A percentile compares a stretch with the other conserved stretches of the same genome.
These are phyloP conservation scores for Poeciliopsis retropinna DNA, from an alignment of 2,113 vertebrate species.

Conservation along the genomic window DNA sequence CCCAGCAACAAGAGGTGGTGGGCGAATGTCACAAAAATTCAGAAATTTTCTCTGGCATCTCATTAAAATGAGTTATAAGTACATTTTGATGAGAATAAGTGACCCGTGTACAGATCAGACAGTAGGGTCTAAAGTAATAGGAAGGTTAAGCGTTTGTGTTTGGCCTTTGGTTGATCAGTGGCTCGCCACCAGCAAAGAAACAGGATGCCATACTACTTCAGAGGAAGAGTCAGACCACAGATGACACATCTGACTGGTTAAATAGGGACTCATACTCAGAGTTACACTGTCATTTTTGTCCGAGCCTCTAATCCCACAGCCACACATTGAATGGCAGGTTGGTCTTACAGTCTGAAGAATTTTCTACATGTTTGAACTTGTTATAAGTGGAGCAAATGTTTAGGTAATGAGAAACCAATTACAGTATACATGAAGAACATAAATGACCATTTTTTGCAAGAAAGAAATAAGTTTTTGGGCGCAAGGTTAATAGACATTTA, in stretches of 20 bases:
- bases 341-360: neutral
- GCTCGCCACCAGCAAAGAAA: slow-evolving; percentile 34
- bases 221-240: slow-evolving; percentile 49
- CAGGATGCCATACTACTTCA: slow-evolving; percentile 31
- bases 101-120: too few species aligned
- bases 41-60: too few species aligned
- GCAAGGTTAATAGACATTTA: too few species aligned
- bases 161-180: slow-evolving; percentile 31
- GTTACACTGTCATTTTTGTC: slow-evolving; percentile 37
- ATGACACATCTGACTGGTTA: slow-evolving; percentile 51
- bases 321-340: slow-evolving; percentile 1
- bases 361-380: neutral
- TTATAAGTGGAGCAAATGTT: neutral
- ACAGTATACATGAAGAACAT: too few species aligned
- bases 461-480: too few species aligned
- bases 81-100: too few species aligned
- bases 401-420: too few species aligned
- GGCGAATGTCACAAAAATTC: too few species aligned
- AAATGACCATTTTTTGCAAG: too few species aligned
- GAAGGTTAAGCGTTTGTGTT: slow-evolving; percentile 19
- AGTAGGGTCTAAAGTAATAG: too few species aligned
- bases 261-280: slow-evolving; percentile 43
- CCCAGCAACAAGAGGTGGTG: too few species aligned
- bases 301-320: slow-evolving; percentile 29
- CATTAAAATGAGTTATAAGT: too few species aligned